Evolutionary conservation across 2,888 invertebrate species (phyloP).

Genomic region (Prosapia bicincta): DNA sequence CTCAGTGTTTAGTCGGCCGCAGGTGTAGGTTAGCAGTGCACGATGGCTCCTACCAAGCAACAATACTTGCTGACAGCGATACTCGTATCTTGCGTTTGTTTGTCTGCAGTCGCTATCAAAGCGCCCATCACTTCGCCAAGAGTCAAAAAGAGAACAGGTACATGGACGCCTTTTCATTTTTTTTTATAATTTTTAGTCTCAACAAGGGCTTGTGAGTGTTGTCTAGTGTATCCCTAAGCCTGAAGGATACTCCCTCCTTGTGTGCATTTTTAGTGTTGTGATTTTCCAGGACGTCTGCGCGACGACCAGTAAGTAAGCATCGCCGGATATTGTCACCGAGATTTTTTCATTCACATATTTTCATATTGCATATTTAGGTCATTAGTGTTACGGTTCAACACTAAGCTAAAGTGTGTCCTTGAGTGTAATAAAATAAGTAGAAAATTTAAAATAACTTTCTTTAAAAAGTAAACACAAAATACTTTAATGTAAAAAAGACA

Average conservation of each 20-base stretch:
- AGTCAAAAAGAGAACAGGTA: slow-evolving; percentile 22
- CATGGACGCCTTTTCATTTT: background rate
- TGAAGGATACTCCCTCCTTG: background rate
- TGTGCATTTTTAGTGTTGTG: background rate
- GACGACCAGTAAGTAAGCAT: background rate
- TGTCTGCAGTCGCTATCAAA: slow-evolving; percentile 4
- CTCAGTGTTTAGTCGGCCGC: background rate
- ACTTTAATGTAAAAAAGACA: too few species aligned
- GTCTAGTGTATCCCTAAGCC: background rate
- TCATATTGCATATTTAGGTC: too few species aligned
- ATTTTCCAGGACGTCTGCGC: background rate
- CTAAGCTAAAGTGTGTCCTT: too few species aligned
- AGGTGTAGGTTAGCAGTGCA: background rate
- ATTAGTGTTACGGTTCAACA: too few species aligned
- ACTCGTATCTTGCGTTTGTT: background rate
- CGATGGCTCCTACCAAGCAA: background rate
- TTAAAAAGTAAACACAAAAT: too few species aligned
- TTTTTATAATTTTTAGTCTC: background rate
- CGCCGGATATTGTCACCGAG: background rate
- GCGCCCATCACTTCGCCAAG: slow-evolving; percentile 6
- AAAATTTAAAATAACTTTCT: too few species aligned
- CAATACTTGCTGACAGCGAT: background rate
- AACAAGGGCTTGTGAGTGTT: background rate
- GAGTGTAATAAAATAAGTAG: too few species aligned
- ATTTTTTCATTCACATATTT: too few species aligned